Conservation (phyloP, 2,888 invertebrate genomes). For the Agriopis marginaria region DNA sequence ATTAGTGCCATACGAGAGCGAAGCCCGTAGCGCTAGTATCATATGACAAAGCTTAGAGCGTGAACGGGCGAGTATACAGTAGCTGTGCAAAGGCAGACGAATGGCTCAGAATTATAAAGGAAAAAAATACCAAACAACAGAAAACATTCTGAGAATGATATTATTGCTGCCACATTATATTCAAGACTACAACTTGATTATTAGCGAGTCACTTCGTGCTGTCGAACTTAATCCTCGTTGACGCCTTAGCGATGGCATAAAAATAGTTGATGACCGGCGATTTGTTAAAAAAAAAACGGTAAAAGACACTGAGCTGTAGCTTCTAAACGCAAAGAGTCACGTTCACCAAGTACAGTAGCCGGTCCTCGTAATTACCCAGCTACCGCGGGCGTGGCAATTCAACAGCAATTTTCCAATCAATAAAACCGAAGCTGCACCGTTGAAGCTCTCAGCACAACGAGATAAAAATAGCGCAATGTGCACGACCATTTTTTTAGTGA, state of each 20-base stretch:
- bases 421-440: constrained; percentile 32
- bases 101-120: not conserved
- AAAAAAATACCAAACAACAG: not conserved
- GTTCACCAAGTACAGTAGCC: constrained; percentile 11
- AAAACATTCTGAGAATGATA: not conserved
- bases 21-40: constrained; percentile 22
- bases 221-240: not conserved
- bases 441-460: constrained; percentile 33
- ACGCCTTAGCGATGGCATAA: not conserved
- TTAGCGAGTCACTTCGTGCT: not conserved
- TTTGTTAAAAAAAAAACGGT: not conserved
- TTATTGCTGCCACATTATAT: not conserved
- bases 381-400: constrained; percentile 36
- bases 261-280: not conserved
- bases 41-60: constrained; percentile 21
- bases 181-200: not conserved
- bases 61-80: constrained; percentile 12
- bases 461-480: constrained; percentile 44
- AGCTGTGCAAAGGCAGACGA: constrained; percentile 1
- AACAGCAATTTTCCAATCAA: constrained; percentile 44
- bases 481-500: constrained; percentile 42
- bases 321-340: constrained; percentile 16
- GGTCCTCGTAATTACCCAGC: constrained; percentile 27
- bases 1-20: not conserved
- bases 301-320: constrained; percentile 18